Evolutionary conservation across 2,888 invertebrate species (phyloP).

Genomic region (Heliconius aoede): DNA sequence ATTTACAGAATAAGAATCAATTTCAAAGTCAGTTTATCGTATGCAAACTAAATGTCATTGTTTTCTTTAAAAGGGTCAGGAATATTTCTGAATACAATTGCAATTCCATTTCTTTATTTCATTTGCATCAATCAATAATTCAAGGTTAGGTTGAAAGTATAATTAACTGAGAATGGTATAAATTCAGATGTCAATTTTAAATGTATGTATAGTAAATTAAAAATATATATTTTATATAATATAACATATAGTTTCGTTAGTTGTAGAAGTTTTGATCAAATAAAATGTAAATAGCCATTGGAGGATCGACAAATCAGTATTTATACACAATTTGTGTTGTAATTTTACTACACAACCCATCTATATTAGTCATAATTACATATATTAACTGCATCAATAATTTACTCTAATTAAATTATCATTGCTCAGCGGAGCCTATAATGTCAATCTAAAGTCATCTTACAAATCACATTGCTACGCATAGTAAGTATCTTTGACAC

Average conservation of each 20-base stretch:
- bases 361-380: neutral
- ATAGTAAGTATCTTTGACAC: slow-evolving; percentile 1
- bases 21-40: neutral
- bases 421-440: neutral
- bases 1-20: neutral
- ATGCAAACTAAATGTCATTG: slow-evolving; percentile 54
- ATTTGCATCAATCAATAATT: slow-evolving; percentile 31
- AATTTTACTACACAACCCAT: no score
- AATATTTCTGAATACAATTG: slow-evolving; percentile 55
- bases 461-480: neutral
- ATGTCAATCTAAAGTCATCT: neutral
- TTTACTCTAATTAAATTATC: neutral
- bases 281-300: no score
- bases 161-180: neutral
- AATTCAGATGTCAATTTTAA: neutral
- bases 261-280: no score
- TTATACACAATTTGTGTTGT: no score
- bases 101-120: slow-evolving; percentile 50
- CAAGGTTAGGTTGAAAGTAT: slow-evolving; percentile 14
- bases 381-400: neutral
- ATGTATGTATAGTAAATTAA: neutral
- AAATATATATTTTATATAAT: no score
- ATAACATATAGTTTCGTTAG: no score
- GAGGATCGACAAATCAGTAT: no score
- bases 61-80: slow-evolving; percentile 56